Conservation (phyloP, 2,113 vertebrate species). For the Willisornis vidua region DNA sequence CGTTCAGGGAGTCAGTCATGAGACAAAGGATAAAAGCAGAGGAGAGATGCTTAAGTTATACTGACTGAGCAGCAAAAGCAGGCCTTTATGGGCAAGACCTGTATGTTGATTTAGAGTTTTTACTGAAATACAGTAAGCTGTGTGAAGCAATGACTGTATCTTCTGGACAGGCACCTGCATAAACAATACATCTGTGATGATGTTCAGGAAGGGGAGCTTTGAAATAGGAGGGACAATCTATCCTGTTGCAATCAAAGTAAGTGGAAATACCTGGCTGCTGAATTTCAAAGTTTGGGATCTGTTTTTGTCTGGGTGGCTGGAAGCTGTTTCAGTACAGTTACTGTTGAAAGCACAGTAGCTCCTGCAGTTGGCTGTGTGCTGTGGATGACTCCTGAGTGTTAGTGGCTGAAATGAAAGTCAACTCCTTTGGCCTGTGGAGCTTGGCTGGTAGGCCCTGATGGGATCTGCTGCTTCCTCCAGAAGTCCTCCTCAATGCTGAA, state of each 20-base stretch:
- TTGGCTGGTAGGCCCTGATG: not conserved
- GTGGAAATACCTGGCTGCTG: not conserved
- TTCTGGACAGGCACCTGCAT: slow-evolving; percentile 88
- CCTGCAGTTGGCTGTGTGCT: not conserved
- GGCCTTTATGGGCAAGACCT: not conserved
- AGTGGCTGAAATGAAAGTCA: not conserved
- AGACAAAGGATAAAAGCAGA: not conserved
- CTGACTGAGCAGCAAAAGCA: not conserved
- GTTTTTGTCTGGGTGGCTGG: not conserved
- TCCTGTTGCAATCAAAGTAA: slow-evolving; percentile 96
- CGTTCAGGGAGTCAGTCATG: not conserved
- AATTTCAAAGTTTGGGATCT: not conserved
- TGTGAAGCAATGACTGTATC: not conserved
- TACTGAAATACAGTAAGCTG: not conserved
- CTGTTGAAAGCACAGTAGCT: not conserved
- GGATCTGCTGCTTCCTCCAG: not conserved
- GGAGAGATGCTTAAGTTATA: not conserved
- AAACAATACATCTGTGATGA: slow-evolving; percentile 98
- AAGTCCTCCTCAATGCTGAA: not conserved
- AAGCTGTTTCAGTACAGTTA: not conserved
- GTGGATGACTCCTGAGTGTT: not conserved
- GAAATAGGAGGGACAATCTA: slow-evolving; percentile 94
- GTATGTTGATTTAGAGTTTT: not conserved
- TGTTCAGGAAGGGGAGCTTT: slow-evolving; percentile 99
- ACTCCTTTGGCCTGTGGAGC: not conserved